Evolutionary conservation across 2,113 vertebrate genomes (phyloP).

Genomic region (Anseranas semipalmata): DNA sequence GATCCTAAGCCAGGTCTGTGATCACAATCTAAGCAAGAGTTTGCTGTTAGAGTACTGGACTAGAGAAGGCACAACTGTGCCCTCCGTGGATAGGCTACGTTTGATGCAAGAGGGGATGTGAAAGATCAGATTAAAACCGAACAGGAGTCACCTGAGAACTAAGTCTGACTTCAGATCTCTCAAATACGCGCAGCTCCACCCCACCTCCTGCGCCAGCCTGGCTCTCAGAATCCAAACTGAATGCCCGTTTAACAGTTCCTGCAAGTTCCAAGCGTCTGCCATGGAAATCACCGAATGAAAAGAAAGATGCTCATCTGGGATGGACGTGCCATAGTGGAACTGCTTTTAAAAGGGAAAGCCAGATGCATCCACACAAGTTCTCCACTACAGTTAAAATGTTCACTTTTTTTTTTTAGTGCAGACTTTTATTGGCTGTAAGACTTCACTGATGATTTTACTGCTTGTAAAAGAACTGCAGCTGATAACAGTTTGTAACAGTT

Average conservation of each 20-base stretch:
- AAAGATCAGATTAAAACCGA: not conserved
- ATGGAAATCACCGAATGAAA: not conserved
- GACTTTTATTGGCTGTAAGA: not conserved
- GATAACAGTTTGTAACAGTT: not conserved
- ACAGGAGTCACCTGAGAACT: not conserved
- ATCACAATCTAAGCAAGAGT: not conserved
- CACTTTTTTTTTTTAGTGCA: not conserved
- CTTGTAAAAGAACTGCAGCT: not conserved
- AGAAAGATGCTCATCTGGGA: not conserved
- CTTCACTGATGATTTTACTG: not conserved
- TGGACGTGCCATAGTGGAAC: accelerated
- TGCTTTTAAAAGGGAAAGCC: not conserved
- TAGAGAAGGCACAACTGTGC: not conserved
- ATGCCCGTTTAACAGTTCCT: not conserved
- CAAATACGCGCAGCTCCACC: not conserved
- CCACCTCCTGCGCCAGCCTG: accelerated
- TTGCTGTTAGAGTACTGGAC: not conserved
- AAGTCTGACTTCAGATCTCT: not conserved
- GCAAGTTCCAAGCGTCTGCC: not conserved
- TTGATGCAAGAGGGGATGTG: not conserved
- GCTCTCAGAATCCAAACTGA: not conserved
- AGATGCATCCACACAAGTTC: not conserved
- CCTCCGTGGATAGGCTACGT: not conserved
- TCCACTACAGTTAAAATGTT: not conserved
- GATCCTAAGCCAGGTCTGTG: not conserved